phyloP scores from a whole-genome alignment of 2,113 vertebrate genomes.

The Cathartes aura region DNA sequence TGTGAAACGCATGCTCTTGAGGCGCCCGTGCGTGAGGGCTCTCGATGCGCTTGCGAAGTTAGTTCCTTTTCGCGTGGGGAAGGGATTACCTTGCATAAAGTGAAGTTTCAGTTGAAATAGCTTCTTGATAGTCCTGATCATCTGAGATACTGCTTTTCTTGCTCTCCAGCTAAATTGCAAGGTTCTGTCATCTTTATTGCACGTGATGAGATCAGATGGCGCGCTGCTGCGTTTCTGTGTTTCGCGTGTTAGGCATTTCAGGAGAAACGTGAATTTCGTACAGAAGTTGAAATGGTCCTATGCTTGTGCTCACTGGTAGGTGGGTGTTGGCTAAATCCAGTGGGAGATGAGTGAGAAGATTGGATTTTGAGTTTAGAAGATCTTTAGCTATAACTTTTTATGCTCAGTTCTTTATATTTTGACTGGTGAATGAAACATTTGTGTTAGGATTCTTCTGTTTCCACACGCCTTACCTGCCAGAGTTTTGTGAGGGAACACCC shows the following conservation, averaged over 20 bases:
- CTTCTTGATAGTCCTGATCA: no score
- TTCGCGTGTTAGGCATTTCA: rapidly evolving
- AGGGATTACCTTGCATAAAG: not conserved
- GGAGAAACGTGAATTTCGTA: not conserved
- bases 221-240: rapidly evolving
- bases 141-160: not conserved
- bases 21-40: not conserved
- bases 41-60: rapidly evolving
- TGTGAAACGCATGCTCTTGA: not conserved
- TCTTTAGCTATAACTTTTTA: not conserved
- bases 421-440: not conserved
- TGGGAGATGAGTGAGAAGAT: not conserved
- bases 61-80: not conserved
- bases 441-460: not conserved
- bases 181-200: not conserved
- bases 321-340: not conserved
- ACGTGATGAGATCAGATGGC: not conserved
- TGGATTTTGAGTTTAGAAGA: not conserved
- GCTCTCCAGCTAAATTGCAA: not conserved
- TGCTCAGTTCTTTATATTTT: not conserved
- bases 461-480: not conserved
- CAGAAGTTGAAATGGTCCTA: not conserved
- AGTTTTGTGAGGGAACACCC: not conserved
- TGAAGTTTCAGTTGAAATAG: not conserved
- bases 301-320: not conserved